Evolutionary conservation across 2,797 vertebrate species (phyloP).

Genomic region (Apogon talboti): DNA sequence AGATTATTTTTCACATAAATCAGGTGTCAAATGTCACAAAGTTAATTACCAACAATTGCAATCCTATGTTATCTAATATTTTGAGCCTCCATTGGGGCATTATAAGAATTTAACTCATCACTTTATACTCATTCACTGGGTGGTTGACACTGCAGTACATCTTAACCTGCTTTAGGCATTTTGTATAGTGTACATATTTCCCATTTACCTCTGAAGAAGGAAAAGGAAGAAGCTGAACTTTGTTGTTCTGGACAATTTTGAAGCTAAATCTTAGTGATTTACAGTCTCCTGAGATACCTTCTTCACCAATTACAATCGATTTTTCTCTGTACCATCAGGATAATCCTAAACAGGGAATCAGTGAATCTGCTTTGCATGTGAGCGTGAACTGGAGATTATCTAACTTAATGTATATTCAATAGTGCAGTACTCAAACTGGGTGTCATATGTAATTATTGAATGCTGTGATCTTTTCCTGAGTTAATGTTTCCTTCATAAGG

Average conservation of each 20-base stretch:
- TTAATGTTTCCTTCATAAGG: slow-evolving; percentile 20
- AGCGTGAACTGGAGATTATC: slow-evolving; percentile 20
- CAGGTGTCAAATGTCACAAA: slow-evolving; percentile 14
- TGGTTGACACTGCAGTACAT: background rate
- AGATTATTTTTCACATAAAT: slow-evolving; percentile 16
- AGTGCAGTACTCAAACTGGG: slow-evolving; percentile 24
- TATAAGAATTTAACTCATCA: slow-evolving; percentile 3
- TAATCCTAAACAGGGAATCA: slow-evolving; percentile 23
- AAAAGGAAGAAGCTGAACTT: background rate
- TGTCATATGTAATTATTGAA: slow-evolving; percentile 25
- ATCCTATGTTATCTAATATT: slow-evolving; percentile 13
- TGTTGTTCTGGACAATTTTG: background rate
- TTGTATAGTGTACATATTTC: too few relatives aligned
- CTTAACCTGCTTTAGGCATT: too few relatives aligned
- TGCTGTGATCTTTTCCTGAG: slow-evolving; percentile 26
- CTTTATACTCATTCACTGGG: background rate
- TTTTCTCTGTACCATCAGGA: background rate
- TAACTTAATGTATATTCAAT: slow-evolving; percentile 21
- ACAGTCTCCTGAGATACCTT: slow-evolving; percentile 6
- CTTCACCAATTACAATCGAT: slow-evolving; percentile 10
- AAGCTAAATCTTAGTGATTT: slow-evolving; percentile 11
- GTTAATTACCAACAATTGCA: slow-evolving; percentile 26
- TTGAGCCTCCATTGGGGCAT: background rate
- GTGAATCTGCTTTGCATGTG: slow-evolving; percentile 18
- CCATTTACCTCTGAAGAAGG: too few relatives aligned